Base-by-base conservation (phyloP, 2,797 vertebrate genomes). In the Gila robusta region DNA sequence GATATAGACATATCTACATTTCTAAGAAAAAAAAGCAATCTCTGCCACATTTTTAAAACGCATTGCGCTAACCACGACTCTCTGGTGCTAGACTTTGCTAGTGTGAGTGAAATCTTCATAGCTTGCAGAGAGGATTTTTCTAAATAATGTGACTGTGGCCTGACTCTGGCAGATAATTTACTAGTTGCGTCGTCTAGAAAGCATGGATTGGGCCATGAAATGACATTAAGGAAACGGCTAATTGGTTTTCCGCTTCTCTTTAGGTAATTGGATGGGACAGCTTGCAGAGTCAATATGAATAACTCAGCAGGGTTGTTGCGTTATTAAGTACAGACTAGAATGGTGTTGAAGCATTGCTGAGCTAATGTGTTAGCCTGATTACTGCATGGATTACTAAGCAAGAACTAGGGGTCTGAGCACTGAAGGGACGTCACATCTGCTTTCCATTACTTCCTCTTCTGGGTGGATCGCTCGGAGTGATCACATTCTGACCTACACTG, bases 401-500 rank as follows among this genome's bases (percentile, higher is more conserved):
- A 52, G 44, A 73, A 73, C 71, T 41, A 74, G 49, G 28, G 21
- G 28, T 83, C 71, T 84, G 69, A 78, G 81, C 54, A 54, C 74
- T 79, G 37, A 78, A 16, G 32, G 19, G 80, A 87, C 87, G 23
- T 78, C 35, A 59, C 76, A 86, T 90, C 89, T 91, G 90, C 72
- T 89, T 88, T 74, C 35, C 69, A 86, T 91, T 84, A 86, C 59
- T 74, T 47, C 70, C 67, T 59, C 64, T 81, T 37, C 44, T 66
- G 83, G 77, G 73, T 84, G 82, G 85, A 85, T 59, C 1, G 32
- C 73, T 74, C n/a, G n/a, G 54, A 59, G 47, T 49, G 47, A 49
- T 16, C 44, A 76, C 16, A 32, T 14, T 79, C 41, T 73, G 52
- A 82, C 64, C 80, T 67, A 14, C 26, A 78, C 23, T 78, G 49